Evolutionary conservation across 2,888 invertebrate genomes (phyloP), one percentile per base, ranked within the genome.

Genomic region (Macaria notata): DNA sequence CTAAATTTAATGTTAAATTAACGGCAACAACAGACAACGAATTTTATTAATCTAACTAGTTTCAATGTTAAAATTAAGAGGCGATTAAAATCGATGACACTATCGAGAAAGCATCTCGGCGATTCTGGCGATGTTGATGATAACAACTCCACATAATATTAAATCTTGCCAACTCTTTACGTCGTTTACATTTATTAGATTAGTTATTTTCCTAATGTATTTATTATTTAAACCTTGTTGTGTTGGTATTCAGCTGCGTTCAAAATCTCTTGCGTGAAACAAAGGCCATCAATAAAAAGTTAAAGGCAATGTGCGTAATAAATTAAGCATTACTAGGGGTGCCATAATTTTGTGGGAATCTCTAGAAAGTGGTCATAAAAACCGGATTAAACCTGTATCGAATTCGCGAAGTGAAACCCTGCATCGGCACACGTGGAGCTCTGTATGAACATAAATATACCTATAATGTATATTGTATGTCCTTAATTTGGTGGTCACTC

Each of bases 321-420:
- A 62, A 73, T 68, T 85, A 81, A 83, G 84, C 88, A 86, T 85
- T 86, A 84, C 71, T 88, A 86, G 79, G 88, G 86, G 70, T 79
- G 74, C 80, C 66, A 65, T 54, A 69, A 41, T 56, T 67, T 64
- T 73, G 74, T 66, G 81, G 81, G 88, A 87, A 87, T 86, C 86
- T 86, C 77, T 88, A 88, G 86, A 86, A 88, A 87, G 84, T 84
- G 76, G 76, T 79, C 76, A 82, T 76, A 80, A 82, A 81, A 84
- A 86, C 84, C 79, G 79, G 83, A 80, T 82, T 82, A 80, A 68
- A 71, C 72, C 71, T 71, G 76, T 72, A 76, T 73, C 75, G 76
- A 83, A 85, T 80, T 83, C 73, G 80, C 79, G 70, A 74, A 47
- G 71, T 65, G 73, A 77, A 83, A 79, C 80, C 83, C 73, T 68